Conservation (phyloP, 1,140 invertebrate species). For the Pseudomyrmex dendroicus region DNA sequence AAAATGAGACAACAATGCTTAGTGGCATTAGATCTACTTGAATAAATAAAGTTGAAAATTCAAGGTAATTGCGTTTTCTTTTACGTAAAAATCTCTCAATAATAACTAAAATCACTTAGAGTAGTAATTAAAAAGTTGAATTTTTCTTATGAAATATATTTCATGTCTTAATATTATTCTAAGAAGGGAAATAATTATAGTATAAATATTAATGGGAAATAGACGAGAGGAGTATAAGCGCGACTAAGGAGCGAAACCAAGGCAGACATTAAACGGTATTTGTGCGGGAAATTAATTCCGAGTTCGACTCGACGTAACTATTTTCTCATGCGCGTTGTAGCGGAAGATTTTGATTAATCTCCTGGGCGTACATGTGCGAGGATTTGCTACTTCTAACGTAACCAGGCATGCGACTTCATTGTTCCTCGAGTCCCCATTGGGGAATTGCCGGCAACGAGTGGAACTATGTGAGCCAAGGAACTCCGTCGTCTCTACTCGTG, state of each 20-base stretch:
- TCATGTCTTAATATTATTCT: background rate
- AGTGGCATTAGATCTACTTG: background rate
- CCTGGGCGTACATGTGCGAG: conserved; percentile 44
- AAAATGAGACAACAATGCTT: background rate
- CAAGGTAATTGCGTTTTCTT: background rate
- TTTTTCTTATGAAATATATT: background rate
- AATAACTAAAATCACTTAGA: background rate
- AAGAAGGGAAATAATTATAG: background rate
- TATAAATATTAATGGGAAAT: background rate
- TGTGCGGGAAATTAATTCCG: conserved; percentile 39
- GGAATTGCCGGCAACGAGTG: conserved; percentile 51
- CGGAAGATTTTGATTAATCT: conserved; percentile 60
- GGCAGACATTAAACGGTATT: conserved; percentile 18
- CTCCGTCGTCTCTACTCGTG: conserved; percentile 9
- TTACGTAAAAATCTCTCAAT: conserved; percentile 9
- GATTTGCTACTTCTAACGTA: conserved; percentile 56
- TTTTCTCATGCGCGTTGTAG: conserved; percentile 56
- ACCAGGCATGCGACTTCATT: conserved; percentile 49
- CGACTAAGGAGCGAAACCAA: too few species aligned
- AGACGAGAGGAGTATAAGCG: background rate
- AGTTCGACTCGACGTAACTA: conserved; percentile 35
- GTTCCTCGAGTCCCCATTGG: conserved; percentile 18
- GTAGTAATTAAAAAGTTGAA: too few species aligned
- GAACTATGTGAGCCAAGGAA: conserved; percentile 54
- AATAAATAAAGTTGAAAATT: conserved; percentile 16